phyloP scores from a whole-genome alignment of 1,140 invertebrate genomes.

The Conus betulinus region DNA sequence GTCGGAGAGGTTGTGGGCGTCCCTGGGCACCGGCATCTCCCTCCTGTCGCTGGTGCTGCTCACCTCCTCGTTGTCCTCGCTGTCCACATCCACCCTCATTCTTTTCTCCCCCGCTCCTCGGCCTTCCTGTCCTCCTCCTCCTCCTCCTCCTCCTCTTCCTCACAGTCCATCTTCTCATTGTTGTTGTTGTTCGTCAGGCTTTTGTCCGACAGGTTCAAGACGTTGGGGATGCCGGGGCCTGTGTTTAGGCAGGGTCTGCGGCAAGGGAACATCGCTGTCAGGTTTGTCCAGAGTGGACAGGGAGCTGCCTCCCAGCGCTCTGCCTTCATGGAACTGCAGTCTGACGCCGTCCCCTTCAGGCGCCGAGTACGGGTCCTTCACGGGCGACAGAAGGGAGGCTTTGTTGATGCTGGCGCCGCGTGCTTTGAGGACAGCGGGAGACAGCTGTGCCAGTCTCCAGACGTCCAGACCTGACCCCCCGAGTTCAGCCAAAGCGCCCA shows the following conservation, averaged over 20 bases:
- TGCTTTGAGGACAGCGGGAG: constrained; percentile 6
- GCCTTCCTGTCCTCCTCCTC: background rate
- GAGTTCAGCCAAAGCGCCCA: background rate
- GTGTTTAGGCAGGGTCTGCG: background rate
- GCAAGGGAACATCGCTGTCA: background rate
- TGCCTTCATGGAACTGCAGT: background rate
- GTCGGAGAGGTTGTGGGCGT: background rate
- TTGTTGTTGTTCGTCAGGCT: constrained; percentile 20
- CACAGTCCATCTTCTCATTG: background rate
- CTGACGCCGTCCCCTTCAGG: background rate
- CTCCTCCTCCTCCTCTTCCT: constrained; percentile 5
- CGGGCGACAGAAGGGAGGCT: background rate
- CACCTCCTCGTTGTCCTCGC: constrained; percentile 32
- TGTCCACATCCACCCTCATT: constrained; percentile 1
- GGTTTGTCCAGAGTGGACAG: background rate
- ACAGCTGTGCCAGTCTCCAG: constrained; percentile 29
- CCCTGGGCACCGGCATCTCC: background rate
- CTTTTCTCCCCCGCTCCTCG: constrained; percentile 5
- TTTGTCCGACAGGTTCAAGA: background rate
- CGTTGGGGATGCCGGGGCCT: background rate
- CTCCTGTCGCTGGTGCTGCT: constrained; percentile 11
- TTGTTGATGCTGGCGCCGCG: background rate
- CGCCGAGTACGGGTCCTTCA: background rate
- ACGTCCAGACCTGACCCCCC: constrained; percentile 17
- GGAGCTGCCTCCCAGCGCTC: background rate